Percentiles rank a stretch among this genome's conserved stretches.
phyloP scores from a whole-genome alignment of 1,140 invertebrate genomes.

The Danaus melanippus region DNA sequence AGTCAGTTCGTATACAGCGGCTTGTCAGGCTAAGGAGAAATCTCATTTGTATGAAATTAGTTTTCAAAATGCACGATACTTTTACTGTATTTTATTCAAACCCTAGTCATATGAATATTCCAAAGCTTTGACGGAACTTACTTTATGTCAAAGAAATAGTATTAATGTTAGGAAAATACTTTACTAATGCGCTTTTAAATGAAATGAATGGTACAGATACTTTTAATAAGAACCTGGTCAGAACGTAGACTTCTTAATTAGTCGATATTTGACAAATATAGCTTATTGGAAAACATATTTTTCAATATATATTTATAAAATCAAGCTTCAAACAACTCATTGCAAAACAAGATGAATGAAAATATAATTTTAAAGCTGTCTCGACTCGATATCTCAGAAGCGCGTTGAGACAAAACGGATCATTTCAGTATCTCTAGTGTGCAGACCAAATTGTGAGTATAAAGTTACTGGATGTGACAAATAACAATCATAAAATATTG shows the following conservation, averaged over 20 bases:
- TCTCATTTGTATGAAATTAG: slow-evolving; percentile 40
- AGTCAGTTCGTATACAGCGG: slow-evolving; percentile 27
- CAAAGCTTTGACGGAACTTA: slow-evolving; percentile 7
- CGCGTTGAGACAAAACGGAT: slow-evolving; percentile 40
- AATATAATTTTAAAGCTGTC: slow-evolving; percentile 35
- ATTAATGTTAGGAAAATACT: slow-evolving; percentile 11
- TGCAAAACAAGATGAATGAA: slow-evolving; percentile 11
- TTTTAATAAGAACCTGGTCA: too few relatives aligned
- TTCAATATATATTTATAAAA: too few relatives aligned
- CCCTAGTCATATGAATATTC: too few relatives aligned
- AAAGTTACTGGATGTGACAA: slow-evolving; percentile 21
- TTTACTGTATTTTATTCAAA: slow-evolving; percentile 12
- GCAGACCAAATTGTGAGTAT: slow-evolving; percentile 20
- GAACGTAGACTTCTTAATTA: too few relatives aligned
- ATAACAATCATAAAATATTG: background rate
- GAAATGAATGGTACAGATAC: too few relatives aligned
- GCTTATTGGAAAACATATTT: too few relatives aligned
- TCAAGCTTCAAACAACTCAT: slow-evolving; percentile 4
- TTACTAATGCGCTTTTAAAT: background rate
- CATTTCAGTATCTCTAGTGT: slow-evolving; percentile 33
- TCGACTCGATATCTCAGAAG: slow-evolving; percentile 27
- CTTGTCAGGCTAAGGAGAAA: slow-evolving; percentile 23
- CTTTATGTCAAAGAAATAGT: slow-evolving; percentile 12
- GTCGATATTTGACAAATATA: too few relatives aligned
- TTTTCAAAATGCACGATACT: slow-evolving; percentile 25